Percentiles rank a stretch among this genome's conserved stretches.
These are phyloP conservation scores for Aporrectodea caliginosa DNA, from an alignment of 1,140 invertebrate genomes.

Conservation along the genomic window DNA sequence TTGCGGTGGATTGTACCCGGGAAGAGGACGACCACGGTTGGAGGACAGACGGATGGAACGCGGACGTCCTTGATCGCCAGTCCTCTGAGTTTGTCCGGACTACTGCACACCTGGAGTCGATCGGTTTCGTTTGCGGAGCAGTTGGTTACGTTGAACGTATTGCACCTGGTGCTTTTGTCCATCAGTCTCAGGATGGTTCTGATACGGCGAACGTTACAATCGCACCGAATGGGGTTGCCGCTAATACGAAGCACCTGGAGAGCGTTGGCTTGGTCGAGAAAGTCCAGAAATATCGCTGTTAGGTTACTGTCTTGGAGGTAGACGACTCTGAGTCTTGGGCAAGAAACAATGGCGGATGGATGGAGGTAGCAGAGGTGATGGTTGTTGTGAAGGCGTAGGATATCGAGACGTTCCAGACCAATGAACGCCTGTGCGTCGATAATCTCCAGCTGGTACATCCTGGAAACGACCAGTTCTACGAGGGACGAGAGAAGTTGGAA, in stretches of 20 bases:
- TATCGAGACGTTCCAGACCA: not conserved
- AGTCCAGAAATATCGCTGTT: not conserved
- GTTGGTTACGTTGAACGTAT: not conserved
- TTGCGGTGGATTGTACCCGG: slow-evolving; percentile 37
- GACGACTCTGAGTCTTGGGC: not conserved
- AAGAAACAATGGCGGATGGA: not conserved
- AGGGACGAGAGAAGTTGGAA: not conserved
- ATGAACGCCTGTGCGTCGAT: not conserved
- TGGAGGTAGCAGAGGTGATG: not conserved
- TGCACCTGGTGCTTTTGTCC: not conserved
- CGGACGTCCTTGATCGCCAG: not conserved
- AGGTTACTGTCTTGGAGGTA: not conserved
- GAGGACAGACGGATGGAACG: not conserved
- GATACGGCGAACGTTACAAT: not conserved
- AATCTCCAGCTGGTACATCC: not conserved
- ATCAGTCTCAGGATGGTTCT: not conserved
- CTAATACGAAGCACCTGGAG: not conserved
- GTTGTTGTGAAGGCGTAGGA: not conserved
- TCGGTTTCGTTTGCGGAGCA: not conserved
- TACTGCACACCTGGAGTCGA: not conserved
- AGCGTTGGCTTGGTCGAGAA: not conserved
- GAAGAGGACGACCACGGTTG: not conserved
- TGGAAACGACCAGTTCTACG: not conserved
- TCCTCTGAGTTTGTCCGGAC: not conserved
- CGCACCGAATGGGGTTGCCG: not conserved